These are phyloP conservation scores for Bradypus variegatus DNA, from an alignment of 2,797 vertebrate genomes.

Conservation along the genomic window DNA sequence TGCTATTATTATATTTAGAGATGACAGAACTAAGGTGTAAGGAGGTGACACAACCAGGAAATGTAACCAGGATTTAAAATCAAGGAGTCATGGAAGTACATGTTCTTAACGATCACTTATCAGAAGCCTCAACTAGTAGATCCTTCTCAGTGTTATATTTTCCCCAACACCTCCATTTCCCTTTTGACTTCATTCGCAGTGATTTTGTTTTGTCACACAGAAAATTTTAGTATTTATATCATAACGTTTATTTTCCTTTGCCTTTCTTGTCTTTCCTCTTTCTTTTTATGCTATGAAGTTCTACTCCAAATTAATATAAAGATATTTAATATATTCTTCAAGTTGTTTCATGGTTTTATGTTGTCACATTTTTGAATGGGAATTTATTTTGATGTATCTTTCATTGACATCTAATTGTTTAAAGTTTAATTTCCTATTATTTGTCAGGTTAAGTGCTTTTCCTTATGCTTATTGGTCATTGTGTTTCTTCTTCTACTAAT, in stretches of 20 bases:
- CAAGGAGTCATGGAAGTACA: accelerated
- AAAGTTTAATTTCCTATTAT: too few species aligned
- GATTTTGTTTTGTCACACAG: not conserved
- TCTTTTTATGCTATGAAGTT: not conserved
- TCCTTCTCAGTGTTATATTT: accelerated
- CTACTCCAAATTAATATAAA: not conserved
- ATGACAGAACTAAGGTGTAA: not conserved
- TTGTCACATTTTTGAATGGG: not conserved
- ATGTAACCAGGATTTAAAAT: not conserved
- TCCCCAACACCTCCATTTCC: not conserved
- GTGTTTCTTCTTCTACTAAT: too few species aligned
- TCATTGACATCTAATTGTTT: too few species aligned
- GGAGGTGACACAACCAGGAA: not conserved
- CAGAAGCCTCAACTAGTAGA: not conserved
- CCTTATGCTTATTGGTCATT: too few species aligned
- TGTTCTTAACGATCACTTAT: accelerated
- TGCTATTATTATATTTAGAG: not conserved
- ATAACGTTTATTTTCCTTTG: not conserved
- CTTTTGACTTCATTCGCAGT: not conserved
- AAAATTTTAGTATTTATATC: too few species aligned
- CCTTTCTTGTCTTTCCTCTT: not conserved
- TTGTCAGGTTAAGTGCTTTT: too few species aligned
- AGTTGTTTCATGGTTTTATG: accelerated
- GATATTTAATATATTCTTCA: not conserved
- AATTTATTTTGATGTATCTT: too few species aligned